phyloP scores from a whole-genome alignment of 2,797 vertebrate genomes.

The Neosilurus mollespiculum region DNA sequence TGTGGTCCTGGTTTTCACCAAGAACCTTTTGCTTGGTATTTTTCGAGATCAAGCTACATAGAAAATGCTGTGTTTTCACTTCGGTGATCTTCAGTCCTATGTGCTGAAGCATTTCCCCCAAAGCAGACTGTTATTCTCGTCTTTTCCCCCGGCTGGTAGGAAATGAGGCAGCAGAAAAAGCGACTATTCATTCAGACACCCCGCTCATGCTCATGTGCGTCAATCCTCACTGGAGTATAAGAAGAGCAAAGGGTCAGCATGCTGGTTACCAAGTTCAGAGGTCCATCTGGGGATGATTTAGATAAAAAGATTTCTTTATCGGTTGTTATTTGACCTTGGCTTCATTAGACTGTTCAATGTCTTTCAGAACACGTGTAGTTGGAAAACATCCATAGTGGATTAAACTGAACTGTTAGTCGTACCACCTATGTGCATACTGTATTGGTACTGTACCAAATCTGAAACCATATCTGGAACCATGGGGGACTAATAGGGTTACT shows the following conservation, averaged over 20 bases:
- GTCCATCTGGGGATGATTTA: constrained; percentile 11
- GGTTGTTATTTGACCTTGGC: background rate
- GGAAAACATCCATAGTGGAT: background rate
- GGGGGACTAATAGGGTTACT: background rate
- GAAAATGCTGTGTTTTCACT: constrained; percentile 24
- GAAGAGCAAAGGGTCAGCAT: constrained; percentile 10
- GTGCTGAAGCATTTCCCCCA: constrained; percentile 76
- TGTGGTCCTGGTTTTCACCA: background rate
- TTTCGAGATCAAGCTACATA: constrained; percentile 17
- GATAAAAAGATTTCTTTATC: background rate
- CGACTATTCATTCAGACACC: constrained; percentile 48
- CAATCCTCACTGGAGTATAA: constrained; percentile 17
- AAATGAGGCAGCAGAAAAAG: constrained; percentile 76
- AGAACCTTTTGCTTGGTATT: background rate
- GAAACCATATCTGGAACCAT: background rate
- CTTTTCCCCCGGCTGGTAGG: constrained; percentile 58
- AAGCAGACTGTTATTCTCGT: constrained; percentile 57
- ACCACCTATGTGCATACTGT: too few relatives aligned
- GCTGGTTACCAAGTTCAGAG: constrained; percentile 1
- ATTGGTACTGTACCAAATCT: too few relatives aligned
- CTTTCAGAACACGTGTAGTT: background rate
- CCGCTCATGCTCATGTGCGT: constrained; percentile 24
- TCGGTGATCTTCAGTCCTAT: constrained; percentile 58
- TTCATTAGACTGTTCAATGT: background rate
- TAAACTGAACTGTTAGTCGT: background rate